These are phyloP conservation scores for Frieseomelitta varia DNA, from an alignment of 1,140 invertebrate genomes.

Conservation along the genomic window DNA sequence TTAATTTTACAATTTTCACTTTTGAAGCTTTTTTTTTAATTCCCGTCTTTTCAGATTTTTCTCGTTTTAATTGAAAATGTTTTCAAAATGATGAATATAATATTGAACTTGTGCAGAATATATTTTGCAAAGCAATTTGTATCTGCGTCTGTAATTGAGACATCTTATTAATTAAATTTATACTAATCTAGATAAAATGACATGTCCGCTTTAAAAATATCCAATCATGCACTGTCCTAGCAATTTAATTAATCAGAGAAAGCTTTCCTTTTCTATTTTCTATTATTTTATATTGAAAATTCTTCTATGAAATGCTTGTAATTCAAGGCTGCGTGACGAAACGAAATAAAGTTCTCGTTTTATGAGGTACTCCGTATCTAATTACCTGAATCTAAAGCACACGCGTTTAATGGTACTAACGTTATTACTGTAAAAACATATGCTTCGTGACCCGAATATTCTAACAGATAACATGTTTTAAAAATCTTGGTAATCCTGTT, in stretches of 20 bases:
- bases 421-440: neutral
- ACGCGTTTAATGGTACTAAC: neutral
- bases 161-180: neutral
- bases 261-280: neutral
- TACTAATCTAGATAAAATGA: neutral
- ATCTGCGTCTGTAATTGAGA: neutral
- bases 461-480: neutral
- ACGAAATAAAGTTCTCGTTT: conserved; percentile 11
- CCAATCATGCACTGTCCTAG: too few relatives aligned
- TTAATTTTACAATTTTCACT: too few relatives aligned
- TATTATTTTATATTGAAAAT: neutral
- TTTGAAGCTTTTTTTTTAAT: neutral
- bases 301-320: neutral
- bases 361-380: conserved; percentile 7
- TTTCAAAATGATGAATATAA: neutral
- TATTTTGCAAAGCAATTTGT: neutral
- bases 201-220: neutral
- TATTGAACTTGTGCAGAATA: neutral
- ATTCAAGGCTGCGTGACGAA: neutral
- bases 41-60: neutral
- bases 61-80: neutral
- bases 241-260: neutral
- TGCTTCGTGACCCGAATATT: neutral
- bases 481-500: neutral
- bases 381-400: neutral